Base-by-base conservation (phyloP, 2,888 invertebrate species). In the Plebejus argus region DNA sequence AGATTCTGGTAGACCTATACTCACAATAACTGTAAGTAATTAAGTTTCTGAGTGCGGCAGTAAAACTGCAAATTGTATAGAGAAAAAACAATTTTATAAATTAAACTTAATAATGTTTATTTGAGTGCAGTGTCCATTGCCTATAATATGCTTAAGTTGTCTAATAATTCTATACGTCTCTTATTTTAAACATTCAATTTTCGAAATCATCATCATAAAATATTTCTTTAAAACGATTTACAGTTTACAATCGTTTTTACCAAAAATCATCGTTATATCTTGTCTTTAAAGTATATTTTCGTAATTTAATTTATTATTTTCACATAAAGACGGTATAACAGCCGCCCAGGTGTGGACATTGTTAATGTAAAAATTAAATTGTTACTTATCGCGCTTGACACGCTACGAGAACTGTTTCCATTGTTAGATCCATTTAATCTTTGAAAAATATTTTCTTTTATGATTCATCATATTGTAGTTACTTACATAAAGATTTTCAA, bases 341-440 rank as follows among this genome's bases (percentile, higher is more conserved):
- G 6, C 8, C 49, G 53, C 74, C 23, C 49, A 74, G 53, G 74
- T 74, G 74, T 74, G 74, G 28, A 74, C 74, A 74, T 66, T 33
- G 66, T 0, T 74, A 53, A 53, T 74, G 28, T 72, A 72, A 74
- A 74, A 74, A 74, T 74, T 74, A 53, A 74, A 74, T 53, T 74
- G 74, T 74, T 74, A 53, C 53, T 53, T 74, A 74, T 74, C 74
- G 49, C 74, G 74, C 10, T 23, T 53, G 74, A 49, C 74, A 74
- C 74, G 74, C 74, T 53, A 74, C 74, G 28, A 53, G 53, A 18
- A 12, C 49, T 18, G 74, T 35, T 75, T 75, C 84, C 81, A 82
- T 0, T 58, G 72, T 78, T 0, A 0, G 6, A 61, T 23, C 61
- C 61, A 7, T 10, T 23, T 61, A 5, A 18, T 66, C 12, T 28